These are phyloP conservation scores for Desmophyllum pertusum DNA, from an alignment of 92 coral and sea anemone species.

Conservation along the genomic window DNA sequence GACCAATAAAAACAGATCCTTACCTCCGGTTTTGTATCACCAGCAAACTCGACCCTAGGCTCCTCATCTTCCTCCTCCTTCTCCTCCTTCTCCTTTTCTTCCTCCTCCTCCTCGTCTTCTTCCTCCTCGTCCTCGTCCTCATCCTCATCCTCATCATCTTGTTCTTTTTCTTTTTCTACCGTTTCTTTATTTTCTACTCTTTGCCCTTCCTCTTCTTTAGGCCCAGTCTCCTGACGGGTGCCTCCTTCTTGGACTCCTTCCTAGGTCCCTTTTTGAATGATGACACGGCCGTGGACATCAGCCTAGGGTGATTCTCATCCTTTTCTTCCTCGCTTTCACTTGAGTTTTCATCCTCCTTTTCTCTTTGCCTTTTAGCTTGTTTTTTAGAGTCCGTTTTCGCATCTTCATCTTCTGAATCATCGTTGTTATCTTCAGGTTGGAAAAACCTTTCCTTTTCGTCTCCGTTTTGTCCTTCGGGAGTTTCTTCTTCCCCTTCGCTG, in stretches of 20 bases:
- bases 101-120: not conserved
- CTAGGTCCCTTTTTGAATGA: conserved; percentile 49
- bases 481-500: conserved; percentile 58
- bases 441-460: conserved; percentile 65
- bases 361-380: conserved; percentile 17
- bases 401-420: conserved; percentile 57
- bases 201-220: conserved; percentile 22
- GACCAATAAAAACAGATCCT: not conserved
- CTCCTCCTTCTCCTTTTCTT: not conserved
- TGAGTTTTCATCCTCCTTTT: conserved; percentile 30
- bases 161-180: conserved; percentile 10
- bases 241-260: conserved; percentile 18
- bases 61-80: conserved; percentile 68
- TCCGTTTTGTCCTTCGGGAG: conserved; percentile 7
- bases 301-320: conserved; percentile 47
- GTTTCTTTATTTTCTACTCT: conserved; percentile 47
- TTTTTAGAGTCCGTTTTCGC: conserved; percentile 45
- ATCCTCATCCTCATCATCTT: conserved; percentile 13
- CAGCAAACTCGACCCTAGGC: conserved; percentile 59
- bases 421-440: conserved; percentile 66
- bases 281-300: conserved; percentile 78
- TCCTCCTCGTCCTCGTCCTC: conserved; percentile 25
- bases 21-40: conserved; percentile 44
- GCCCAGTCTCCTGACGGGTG: conserved; percentile 6
- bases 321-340: conserved; percentile 48